Evolutionary conservation across 92 coral and sea anemone genomes (phyloP).

Genomic region (Plumapathes pennacea): DNA sequence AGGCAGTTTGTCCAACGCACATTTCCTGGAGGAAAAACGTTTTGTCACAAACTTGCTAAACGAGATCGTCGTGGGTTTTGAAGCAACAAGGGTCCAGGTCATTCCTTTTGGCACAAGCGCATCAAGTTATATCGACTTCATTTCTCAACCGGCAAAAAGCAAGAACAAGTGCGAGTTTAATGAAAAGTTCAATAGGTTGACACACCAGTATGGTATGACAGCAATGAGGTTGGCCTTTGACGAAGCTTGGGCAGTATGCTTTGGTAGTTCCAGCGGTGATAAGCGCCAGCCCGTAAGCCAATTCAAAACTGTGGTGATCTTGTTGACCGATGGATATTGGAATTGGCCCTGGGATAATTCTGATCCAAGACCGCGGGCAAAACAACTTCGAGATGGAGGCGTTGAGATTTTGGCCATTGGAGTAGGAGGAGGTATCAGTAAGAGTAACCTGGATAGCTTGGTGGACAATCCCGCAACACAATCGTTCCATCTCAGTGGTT

Average conservation of each 20-base stretch:
- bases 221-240: slow-evolving; percentile 64
- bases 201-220: slow-evolving; percentile 33
- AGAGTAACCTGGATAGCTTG: slow-evolving; percentile 8
- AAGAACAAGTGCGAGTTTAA: slow-evolving; percentile 74
- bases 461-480: slow-evolving; percentile 2
- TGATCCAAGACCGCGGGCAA: slow-evolving; percentile 37
- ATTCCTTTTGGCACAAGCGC: slow-evolving; percentile 57
- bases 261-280: slow-evolving; percentile 9
- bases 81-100: slow-evolving; percentile 74
- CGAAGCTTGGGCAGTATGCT: slow-evolving; percentile 29
- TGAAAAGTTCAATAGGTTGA: slow-evolving; percentile 39
- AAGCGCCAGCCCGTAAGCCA: slow-evolving; percentile 25
- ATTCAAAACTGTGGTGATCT: slow-evolving; percentile 56
- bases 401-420: slow-evolving; percentile 73
- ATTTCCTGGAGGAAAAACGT: slow-evolving; percentile 56
- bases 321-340: slow-evolving; percentile 75
- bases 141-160: slow-evolving; percentile 17
- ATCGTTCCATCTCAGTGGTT: slow-evolving; percentile 61
- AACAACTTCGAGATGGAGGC: background rate
- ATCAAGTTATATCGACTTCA: slow-evolving; percentile 43
- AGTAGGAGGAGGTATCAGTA: slow-evolving; percentile 46
- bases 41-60: slow-evolving; percentile 63
- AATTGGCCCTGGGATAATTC: slow-evolving; percentile 28
- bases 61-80: slow-evolving; percentile 56
- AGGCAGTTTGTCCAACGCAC: slow-evolving; percentile 41